phyloP scores from a whole-genome alignment of 1,140 invertebrate species.

The Luehdorfia chinensis region DNA sequence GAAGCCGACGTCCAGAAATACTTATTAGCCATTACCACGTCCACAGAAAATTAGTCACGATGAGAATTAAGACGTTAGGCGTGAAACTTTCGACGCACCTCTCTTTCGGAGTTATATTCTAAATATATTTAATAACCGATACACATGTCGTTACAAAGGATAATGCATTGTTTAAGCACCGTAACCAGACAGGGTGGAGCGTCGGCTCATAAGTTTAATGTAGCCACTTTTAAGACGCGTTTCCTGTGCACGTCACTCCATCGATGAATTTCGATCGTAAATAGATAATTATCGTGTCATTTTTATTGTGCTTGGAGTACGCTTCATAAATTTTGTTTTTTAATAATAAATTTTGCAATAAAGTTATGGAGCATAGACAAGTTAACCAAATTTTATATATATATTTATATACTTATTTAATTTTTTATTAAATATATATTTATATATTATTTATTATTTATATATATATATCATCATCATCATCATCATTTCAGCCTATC shows the following conservation, averaged over 20 bases:
- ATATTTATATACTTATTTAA: too few species aligned
- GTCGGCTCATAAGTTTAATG: conserved; percentile 2
- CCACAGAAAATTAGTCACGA: too few species aligned
- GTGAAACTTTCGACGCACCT: conserved; percentile 19
- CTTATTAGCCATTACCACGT: too few species aligned
- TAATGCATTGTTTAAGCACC: conserved; percentile 15
- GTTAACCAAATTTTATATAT: too few species aligned
- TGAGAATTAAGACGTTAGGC: conserved; percentile 47
- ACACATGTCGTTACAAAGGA: conserved; percentile 22
- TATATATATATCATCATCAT: too few species aligned
- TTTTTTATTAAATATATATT: too few species aligned
- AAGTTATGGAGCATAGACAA: too few species aligned
- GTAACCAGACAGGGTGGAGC: not conserved
- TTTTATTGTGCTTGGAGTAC: conserved; percentile 3
- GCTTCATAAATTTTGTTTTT: conserved; percentile 15
- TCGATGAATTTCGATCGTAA: conserved; percentile 2
- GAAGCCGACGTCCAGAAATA: too few species aligned
- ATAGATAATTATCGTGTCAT: not conserved
- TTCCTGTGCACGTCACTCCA: conserved; percentile 3
- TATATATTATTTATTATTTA: too few species aligned
- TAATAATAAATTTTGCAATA: not conserved
- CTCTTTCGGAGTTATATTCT: conserved; percentile 30
- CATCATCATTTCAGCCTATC: too few species aligned
- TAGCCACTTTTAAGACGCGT: conserved; percentile 6
- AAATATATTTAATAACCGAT: conserved; percentile 38